Base-by-base conservation (phyloP, 2,888 invertebrate genomes). In the Physocephala rufipes region DNA sequence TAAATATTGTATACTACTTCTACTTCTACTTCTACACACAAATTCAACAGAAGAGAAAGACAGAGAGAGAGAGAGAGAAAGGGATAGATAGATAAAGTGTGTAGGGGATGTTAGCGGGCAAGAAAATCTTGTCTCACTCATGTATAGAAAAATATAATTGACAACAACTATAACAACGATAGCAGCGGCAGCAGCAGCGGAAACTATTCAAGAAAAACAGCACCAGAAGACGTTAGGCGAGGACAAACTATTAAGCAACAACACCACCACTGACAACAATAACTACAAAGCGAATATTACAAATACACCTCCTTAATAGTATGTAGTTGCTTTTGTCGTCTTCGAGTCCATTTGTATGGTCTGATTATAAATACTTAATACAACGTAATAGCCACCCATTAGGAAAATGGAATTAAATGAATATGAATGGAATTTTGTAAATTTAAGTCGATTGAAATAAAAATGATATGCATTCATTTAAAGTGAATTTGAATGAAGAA, bases 71-170 rank as follows among this genome's bases (percentile, higher is more conserved):
- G 12, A 53, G n/a, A n/a, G n/a, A n/a, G n/a, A n/a, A n/a, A n/a
- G n/a, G n/a, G n/a, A n/a, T n/a, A n/a, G n/a, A n/a, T n/a, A n/a
- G n/a, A n/a, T n/a, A n/a, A n/a, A n/a, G n/a, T n/a, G n/a, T n/a
- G n/a, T n/a, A n/a, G n/a, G n/a, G n/a, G n/a, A n/a, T n/a, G n/a
- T n/a, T n/a, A n/a, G n/a, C n/a, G n/a, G n/a, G 62, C 36, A 43
- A 26, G 66, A 61, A 71, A 36, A 66, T 81, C 21, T 53, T 53
- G 77, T 78, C 68, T 75, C 63, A 64, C 71, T 74, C 75, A 69
- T 75, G 73, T 72, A 71, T 47, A 63, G 63, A 63, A 49, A 24
- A 66, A 65, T 36, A 53, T 51, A 30, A 66, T 45, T 16, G 43
- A 43, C 55, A 19, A 55, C 53, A 53, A 65, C 1, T 53, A 51